Conservation (phyloP, 2,888 invertebrate species). For the Noctua janthina region DNA sequence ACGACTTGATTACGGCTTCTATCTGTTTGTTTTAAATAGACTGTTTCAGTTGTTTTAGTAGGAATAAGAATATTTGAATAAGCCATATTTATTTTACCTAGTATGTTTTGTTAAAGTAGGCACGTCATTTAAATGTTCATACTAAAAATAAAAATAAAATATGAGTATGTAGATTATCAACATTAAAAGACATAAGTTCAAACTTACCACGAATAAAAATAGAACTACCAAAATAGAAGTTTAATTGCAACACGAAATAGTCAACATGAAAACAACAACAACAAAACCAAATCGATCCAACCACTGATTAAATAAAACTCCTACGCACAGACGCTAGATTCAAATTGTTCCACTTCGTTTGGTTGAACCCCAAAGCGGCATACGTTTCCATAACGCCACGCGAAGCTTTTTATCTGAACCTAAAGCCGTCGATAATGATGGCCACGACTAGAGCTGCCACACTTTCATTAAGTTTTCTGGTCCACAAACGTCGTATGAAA, state of each 20-base stretch:
- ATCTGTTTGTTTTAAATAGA: constrained; percentile 31
- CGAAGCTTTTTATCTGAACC: constrained; percentile 83
- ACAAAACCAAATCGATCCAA: constrained; percentile 38
- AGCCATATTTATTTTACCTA: not conserved
- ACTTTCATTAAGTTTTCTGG: constrained; percentile 87
- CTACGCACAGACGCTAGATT: constrained; percentile 63
- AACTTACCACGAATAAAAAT: not conserved
- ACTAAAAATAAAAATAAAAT: not conserved
- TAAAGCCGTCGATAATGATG: constrained; percentile 87
- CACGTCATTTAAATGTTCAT: not conserved
- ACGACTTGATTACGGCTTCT: constrained; percentile 51
- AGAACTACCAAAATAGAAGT: not conserved
- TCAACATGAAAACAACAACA: constrained; percentile 10
- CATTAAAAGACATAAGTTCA: not conserved
- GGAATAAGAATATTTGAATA: not conserved
- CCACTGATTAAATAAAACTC: constrained; percentile 68
- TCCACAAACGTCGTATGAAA: constrained; percentile 80
- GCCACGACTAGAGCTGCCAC: constrained; percentile 79
- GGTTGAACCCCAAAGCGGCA: constrained; percentile 80
- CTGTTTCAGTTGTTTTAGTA: not conserved
- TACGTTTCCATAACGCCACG: constrained; percentile 82
- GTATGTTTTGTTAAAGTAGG: not conserved
- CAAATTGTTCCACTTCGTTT: constrained; percentile 75
- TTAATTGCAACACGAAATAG: constrained; percentile 8
- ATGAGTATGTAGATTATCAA: not conserved